These are phyloP conservation scores for Noturus placidus DNA, from an alignment of 2,113 vertebrate species.

Conservation along the genomic window DNA sequence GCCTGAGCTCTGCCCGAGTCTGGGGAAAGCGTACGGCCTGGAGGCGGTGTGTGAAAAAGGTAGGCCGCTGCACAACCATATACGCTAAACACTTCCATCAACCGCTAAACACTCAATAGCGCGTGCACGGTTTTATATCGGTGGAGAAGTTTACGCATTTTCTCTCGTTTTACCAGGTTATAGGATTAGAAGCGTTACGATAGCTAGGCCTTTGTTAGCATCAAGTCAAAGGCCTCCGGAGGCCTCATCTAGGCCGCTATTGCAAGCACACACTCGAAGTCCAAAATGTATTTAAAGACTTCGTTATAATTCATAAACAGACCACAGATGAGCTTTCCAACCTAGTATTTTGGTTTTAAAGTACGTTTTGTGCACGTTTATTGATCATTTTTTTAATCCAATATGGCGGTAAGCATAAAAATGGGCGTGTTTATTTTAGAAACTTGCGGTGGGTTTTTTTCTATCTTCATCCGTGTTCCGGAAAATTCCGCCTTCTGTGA, in stretches of 20 bases:
- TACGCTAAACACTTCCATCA: background rate
- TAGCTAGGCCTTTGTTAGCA: slow-evolving; percentile 49
- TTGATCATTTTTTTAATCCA: slow-evolving; percentile 39
- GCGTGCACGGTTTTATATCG: background rate
- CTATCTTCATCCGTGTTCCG: background rate
- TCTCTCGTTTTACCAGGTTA: slow-evolving; percentile 10
- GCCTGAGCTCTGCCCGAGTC: slow-evolving; percentile 78
- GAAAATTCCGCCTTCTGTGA: background rate
- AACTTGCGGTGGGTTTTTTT: background rate
- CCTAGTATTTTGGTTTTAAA: background rate
- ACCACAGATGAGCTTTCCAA: background rate
- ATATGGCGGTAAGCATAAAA: slow-evolving; percentile 31
- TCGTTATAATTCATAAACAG: background rate
- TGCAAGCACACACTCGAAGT: background rate
- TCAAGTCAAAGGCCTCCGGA: slow-evolving; percentile 42
- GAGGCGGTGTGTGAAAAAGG: slow-evolving; percentile 66
- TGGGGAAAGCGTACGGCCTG: slow-evolving; percentile 76
- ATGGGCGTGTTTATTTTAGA: slow-evolving; percentile 34
- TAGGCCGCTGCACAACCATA: slow-evolving; percentile 61
- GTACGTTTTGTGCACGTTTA: slow-evolving; percentile 28
- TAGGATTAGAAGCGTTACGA: slow-evolving; percentile 5
- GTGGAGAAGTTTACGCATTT: background rate
- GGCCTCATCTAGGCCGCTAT: slow-evolving; percentile 52
- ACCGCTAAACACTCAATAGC: background rate
- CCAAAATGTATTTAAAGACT: background rate